Evolutionary conservation across 37 sponge, comb jelly and placozoan genomes (phyloP).

Genomic region (Chondrosia reniformis): DNA sequence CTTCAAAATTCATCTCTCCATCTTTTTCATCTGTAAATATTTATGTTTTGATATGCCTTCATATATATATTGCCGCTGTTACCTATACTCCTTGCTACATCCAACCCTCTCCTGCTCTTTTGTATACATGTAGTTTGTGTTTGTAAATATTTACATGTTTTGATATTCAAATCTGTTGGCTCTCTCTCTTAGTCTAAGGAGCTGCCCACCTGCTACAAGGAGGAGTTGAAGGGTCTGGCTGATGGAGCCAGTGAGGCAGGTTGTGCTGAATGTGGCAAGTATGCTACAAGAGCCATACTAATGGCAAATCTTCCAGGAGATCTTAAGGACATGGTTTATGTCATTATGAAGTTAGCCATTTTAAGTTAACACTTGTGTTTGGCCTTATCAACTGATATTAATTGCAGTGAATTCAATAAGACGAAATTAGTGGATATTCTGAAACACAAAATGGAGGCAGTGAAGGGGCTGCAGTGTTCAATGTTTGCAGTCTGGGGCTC

Average conservation of each 20-base stretch:
- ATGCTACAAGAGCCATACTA: conserved; percentile 41
- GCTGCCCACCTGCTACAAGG: conserved; percentile 27
- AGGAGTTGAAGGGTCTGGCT: conserved; percentile 50
- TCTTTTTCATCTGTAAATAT: too few species aligned
- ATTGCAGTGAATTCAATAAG: conserved; percentile 10
- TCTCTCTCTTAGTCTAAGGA: conserved; percentile 47
- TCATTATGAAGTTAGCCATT: conserved; percentile 39
- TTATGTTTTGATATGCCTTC: too few species aligned
- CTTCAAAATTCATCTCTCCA: too few species aligned
- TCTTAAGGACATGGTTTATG: conserved; percentile 36
- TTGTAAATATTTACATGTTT: too few species aligned
- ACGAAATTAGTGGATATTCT: not conserved
- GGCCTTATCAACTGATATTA: not conserved
- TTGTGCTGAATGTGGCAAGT: conserved; percentile 48
- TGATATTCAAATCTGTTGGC: too few species aligned
- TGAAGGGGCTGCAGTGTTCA: conserved; percentile 26
- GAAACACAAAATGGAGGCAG: not conserved
- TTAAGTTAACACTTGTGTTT: conserved; percentile 13
- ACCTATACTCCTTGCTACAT: too few species aligned
- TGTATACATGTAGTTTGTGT: too few species aligned
- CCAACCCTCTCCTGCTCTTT: too few species aligned
- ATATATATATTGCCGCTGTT: too few species aligned
- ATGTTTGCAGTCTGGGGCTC: conserved; percentile 77
- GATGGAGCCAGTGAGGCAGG: conserved; percentile 50
- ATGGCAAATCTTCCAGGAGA: conserved; percentile 63